These are phyloP conservation scores for Ibidorhyncha struthersii DNA, from an alignment of 2,113 vertebrate genomes.

Conservation along the genomic window DNA sequence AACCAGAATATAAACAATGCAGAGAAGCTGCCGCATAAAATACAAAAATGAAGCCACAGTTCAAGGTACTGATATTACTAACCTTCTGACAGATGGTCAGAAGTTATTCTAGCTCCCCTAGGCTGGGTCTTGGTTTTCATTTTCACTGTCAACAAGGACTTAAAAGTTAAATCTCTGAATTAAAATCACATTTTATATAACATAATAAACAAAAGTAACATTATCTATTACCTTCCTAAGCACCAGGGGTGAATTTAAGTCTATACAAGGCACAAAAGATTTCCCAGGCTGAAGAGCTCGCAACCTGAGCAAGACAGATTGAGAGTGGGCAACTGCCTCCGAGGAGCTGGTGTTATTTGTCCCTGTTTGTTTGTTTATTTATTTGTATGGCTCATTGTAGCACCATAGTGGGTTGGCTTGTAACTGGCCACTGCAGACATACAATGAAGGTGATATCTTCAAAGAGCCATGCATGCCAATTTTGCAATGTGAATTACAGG, in stretches of 20 bases:
- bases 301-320: not conserved
- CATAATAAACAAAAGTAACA: not conserved
- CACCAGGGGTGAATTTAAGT: not conserved
- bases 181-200: not conserved
- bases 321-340: not conserved
- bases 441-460: not conserved
- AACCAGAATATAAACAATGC: slow-evolving; percentile 43
- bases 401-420: not conserved
- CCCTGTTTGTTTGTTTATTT: not conserved
- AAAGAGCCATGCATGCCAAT: slow-evolving; percentile 30
- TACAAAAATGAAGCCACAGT: not conserved
- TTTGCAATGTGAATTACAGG: slow-evolving; percentile 43
- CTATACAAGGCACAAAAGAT: not conserved
- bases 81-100: not conserved
- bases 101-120: not conserved
- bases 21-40: slow-evolving; percentile 10
- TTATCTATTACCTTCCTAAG: not conserved
- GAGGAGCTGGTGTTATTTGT: not conserved
- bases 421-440: not conserved
- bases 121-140: not conserved
- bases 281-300: not conserved
- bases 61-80: slow-evolving; percentile 1
- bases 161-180: not conserved
- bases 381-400: not conserved
- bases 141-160: not conserved